These are phyloP conservation scores for Petrocephalus microphthalmus DNA, from an alignment of 2,113 vertebrate species.

Conservation along the genomic window DNA sequence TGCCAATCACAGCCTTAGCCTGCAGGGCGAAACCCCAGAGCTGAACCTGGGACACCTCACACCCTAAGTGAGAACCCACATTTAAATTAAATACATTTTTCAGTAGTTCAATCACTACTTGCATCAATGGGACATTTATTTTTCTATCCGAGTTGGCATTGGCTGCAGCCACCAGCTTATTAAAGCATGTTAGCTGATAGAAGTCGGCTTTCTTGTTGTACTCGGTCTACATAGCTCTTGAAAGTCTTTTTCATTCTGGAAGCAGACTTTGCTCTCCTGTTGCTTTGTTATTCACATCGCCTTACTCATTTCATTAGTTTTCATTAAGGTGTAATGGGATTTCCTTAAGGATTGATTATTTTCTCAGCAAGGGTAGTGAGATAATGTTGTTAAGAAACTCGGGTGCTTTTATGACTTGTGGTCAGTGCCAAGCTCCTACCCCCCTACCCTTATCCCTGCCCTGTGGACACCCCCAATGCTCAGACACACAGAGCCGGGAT, in stretches of 20 bases:
- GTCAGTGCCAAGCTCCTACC: background rate
- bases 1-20: background rate
- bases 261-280: background rate
- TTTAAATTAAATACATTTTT: background rate
- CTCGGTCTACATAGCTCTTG: background rate
- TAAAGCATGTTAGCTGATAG: background rate
- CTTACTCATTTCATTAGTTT: background rate
- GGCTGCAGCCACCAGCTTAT: background rate
- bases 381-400: background rate
- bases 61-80: background rate
- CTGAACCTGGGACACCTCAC: background rate
- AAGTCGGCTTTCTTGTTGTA: background rate
- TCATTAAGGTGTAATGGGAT: background rate
- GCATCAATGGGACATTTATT: background rate
- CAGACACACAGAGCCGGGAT: background rate
- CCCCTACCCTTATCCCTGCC: background rate
- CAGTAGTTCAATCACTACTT: background rate
- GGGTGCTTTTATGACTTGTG: background rate
- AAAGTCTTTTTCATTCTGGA: background rate
- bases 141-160: background rate
- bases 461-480: background rate
- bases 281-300: background rate
- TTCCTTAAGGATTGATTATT: constrained; percentile 7
- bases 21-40: background rate
- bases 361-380: background rate